Evolutionary conservation across 2,797 vertebrate genomes (phyloP), one percentile per base, ranked within the genome.

Genomic region (Neosilurus mollespiculum): DNA sequence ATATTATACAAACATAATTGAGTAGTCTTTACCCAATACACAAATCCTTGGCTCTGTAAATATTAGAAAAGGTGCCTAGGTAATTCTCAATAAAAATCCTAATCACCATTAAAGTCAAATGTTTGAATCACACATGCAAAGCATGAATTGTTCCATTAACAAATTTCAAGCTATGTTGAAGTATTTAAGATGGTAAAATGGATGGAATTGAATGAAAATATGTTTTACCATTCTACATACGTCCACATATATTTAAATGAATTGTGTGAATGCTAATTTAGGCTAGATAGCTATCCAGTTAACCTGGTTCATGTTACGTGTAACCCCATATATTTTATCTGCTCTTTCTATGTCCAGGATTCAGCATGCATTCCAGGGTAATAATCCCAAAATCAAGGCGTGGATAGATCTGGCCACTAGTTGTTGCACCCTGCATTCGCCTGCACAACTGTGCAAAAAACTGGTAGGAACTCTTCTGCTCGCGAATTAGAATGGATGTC

Each of bases 351-450:
- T 81, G 64, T 77, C 7, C 75, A 88, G 87, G 81, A 77, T 70
- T 22, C 69, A 83, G 71, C 64, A 15, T 0, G 69, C 82, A 14
- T 84, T 93, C 58, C 15, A 0, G 0, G 82, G n/a, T 1, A 84
- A 53, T 0, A 0, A 78, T 67, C 87, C 87, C 0, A 37, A 53
- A 0, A 85, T 76, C 26, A 88, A 92, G 49, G 87, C 89, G 43
- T 85, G 9, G 83, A 86, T 85, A 0, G 83, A 90, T 22, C 92
- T 95, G 0, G 93, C 93, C 53, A 93, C 93, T 59, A 91, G 88
- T 2, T 96, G 95, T 88, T 96, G 95, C 75, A 81, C 85, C 14
- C 66, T 86, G 1, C 92, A 90, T 6, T 90, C 94, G 0, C 92
- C 94, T 5, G 93, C 92, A 0, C 87, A 90, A 3, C 92, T 94